These are phyloP conservation scores for Frankliniella fusca DNA, from an alignment of 2,888 invertebrate genomes.

Conservation along the genomic window DNA sequence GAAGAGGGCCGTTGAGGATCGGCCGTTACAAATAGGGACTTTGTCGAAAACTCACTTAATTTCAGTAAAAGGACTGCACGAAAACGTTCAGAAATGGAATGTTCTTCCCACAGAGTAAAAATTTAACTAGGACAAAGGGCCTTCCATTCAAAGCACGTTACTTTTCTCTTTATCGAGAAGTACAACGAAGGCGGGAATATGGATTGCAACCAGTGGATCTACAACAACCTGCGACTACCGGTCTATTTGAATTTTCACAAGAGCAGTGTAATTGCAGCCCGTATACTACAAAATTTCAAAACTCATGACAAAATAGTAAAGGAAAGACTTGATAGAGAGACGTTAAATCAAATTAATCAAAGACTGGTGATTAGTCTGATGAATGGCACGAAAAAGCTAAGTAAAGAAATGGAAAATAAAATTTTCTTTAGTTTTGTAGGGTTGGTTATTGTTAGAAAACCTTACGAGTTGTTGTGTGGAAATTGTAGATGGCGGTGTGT, in stretches of 20 bases:
- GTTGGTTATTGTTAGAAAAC: background rate
- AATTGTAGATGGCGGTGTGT: background rate
- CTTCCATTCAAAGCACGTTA: background rate
- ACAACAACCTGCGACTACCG: no score
- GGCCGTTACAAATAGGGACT: no score
- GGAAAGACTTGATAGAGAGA: background rate
- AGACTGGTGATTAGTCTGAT: no score
- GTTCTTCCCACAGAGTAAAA: no score
- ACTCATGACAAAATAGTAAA: background rate
- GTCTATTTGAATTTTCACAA: background rate
- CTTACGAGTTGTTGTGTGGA: background rate
- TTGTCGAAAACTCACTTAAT: no score
- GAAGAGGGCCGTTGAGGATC: no score
- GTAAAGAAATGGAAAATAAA: background rate
- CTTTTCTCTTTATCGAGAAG: background rate
- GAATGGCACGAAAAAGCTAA: background rate
- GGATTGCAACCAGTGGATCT: background rate
- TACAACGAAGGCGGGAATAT: background rate
- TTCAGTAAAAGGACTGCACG: no score
- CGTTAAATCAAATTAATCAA: background rate
- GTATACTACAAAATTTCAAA: background rate
- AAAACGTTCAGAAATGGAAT: no score
- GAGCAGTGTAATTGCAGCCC: background rate
- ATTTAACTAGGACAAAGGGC: background rate
- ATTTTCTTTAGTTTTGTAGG: background rate